These are phyloP conservation scores for Barypeithes pellucidus DNA, from an alignment of 2,888 invertebrate genomes.

Conservation along the genomic window DNA sequence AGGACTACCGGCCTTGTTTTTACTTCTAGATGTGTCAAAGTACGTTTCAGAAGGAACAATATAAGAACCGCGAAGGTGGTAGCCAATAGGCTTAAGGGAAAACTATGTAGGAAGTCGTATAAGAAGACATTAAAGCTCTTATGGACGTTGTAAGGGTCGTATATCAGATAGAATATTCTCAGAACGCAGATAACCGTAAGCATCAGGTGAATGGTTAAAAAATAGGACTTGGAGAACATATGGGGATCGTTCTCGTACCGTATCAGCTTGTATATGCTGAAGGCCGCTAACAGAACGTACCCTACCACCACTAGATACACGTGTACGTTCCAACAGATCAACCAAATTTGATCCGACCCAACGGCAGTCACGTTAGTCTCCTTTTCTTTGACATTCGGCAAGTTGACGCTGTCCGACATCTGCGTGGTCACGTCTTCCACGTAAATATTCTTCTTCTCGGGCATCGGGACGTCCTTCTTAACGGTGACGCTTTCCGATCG, in stretches of 20 bases:
- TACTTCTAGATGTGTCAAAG: constrained; percentile 81
- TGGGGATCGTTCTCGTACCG: constrained; percentile 90
- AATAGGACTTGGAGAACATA: constrained; percentile 90
- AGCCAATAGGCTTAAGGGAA: constrained; percentile 89
- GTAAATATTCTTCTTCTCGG: constrained; percentile 57
- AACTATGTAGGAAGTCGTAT: constrained; percentile 87
- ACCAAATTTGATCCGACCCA: constrained; percentile 76
- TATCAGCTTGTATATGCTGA: constrained; percentile 89
- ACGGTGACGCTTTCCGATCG: constrained; percentile 67
- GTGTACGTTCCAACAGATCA: constrained; percentile 93
- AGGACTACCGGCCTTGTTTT: constrained; percentile 81
- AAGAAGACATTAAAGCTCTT: constrained; percentile 84
- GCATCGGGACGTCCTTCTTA: constrained; percentile 62
- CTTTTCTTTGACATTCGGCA: constrained; percentile 74
- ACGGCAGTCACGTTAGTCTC: constrained; percentile 67
- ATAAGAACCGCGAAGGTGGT: constrained; percentile 93
- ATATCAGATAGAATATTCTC: constrained; percentile 89
- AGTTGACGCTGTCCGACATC: constrained; percentile 73
- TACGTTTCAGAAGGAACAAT: constrained; percentile 87
- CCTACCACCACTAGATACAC: constrained; percentile 90
- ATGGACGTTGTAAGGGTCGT: constrained; percentile 94
- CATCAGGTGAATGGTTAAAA: constrained; percentile 87
- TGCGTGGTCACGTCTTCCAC: constrained; percentile 66
- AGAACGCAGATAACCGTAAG: constrained; percentile 87
- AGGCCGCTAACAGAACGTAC: constrained; percentile 88